phyloP scores from a whole-genome alignment of 2,797 vertebrate genomes.

The Echiichthys vipera region DNA sequence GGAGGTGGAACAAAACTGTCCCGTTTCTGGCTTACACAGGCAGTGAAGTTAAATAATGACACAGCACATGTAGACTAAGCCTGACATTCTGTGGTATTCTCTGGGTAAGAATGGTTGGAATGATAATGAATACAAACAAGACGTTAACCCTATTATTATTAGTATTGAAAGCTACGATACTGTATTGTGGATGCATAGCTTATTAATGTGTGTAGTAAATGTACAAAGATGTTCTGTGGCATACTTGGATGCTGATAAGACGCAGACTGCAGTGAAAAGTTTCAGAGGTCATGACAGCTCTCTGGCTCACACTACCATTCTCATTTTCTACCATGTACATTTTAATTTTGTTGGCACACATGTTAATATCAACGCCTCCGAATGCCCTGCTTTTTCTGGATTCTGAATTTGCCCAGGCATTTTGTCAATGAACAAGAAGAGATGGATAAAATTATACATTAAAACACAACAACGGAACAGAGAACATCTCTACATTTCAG shows the following conservation, averaged over 20 bases:
- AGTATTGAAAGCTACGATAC: slow-evolving; percentile 7
- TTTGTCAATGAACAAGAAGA: slow-evolving; percentile 4
- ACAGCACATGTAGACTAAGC: slow-evolving; percentile 13
- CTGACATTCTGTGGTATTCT: slow-evolving; percentile 22
- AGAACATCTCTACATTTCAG: background rate
- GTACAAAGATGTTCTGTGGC: background rate
- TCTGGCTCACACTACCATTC: slow-evolving; percentile 31
- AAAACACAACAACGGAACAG: slow-evolving; percentile 15
- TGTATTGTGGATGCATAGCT: slow-evolving; percentile 1
- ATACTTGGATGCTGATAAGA: slow-evolving; percentile 19
- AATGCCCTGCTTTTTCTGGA: slow-evolving; percentile 21
- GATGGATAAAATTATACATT: background rate
- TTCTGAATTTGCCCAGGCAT: slow-evolving; percentile 12
- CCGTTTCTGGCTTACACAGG: slow-evolving; percentile 34
- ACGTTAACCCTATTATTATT: slow-evolving; percentile 19
- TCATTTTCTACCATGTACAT: slow-evolving; percentile 21
- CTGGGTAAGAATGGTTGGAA: slow-evolving; percentile 24
- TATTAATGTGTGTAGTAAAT: background rate
- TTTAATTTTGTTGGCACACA: slow-evolving; percentile 39
- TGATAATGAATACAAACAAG: slow-evolving; percentile 24
- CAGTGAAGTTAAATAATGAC: slow-evolving; percentile 37
- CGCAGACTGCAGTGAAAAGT: background rate
- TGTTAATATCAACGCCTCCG: slow-evolving; percentile 40
- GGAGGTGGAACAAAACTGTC: slow-evolving; percentile 52
- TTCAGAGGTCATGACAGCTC: slow-evolving; percentile 12